Base-by-base conservation (phyloP, 2,797 vertebrate genomes). In the Brotogeris chrysoptera region DNA sequence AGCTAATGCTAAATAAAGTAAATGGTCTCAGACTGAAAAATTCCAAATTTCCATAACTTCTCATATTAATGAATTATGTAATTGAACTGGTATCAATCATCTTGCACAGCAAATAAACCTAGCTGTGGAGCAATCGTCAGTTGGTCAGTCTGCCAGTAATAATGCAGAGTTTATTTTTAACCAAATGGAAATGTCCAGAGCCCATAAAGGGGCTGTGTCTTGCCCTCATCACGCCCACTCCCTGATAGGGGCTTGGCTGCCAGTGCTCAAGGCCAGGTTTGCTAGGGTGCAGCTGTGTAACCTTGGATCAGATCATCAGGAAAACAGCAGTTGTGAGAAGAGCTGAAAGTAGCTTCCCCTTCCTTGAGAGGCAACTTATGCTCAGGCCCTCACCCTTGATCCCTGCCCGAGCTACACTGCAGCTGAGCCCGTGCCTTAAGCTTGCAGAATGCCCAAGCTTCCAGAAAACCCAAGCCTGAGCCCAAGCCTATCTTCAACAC, bases 391-490 rank as follows among this genome's bases (percentile, higher is more conserved):
- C 13, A 16, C 16, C 32, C 20, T 4, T 38, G n/a, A 66, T 47
- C 52, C 43, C 21, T 53, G 25, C 8, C 34, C 1, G 2, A 76
- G 11, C 41, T 81, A 11, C 0, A 0, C 11, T 11, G 4, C 23
- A 71, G 66, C 59, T 2, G 0, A 23, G 19, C 19, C n/a, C 49
- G 8, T 34, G 44, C 49, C 43, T 78, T 8, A 8, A 6, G 27
- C 38, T 63, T 44, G 10, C 44, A 80, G 77, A 36, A 36, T 24
- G 55, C 23, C 55, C 10, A 15, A 71, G 34, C 34, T 43, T 9
- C n/a, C n/a, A n/a, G n/a, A n/a, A 1, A 73, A 44, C 28, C 44
- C 59, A 65, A 84, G 24, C 47, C 32, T 43, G 7, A 71, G 32
- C 34, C 53, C 44, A 20, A 55, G 8, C 15, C 27, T n/a, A 61